Percentiles rank a stretch among this genome's conserved stretches.
These are phyloP conservation scores for Rhinogobio ventralis DNA, from an alignment of 2,797 vertebrate genomes.

Conservation along the genomic window DNA sequence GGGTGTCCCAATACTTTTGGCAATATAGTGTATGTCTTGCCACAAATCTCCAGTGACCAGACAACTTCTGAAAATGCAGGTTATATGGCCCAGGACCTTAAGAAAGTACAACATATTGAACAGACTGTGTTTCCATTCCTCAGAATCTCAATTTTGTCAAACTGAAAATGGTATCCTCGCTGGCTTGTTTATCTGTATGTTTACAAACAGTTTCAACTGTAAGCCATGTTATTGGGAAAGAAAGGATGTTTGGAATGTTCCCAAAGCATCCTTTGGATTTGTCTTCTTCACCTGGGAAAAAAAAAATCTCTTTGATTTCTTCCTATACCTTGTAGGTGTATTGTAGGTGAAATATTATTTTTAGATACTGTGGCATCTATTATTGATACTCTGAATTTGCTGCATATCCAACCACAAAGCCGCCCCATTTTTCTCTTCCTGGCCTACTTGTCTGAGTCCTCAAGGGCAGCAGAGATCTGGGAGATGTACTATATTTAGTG, in stretches of 20 bases:
- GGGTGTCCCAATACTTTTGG: no score
- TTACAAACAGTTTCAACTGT: background rate
- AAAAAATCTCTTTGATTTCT: conserved; percentile 5
- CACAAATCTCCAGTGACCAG: background rate
- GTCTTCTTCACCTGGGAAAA: background rate
- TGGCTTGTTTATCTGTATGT: background rate
- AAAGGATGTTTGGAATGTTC: background rate
- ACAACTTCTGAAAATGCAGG: background rate
- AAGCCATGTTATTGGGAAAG: background rate
- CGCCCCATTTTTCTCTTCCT: conserved; percentile 65
- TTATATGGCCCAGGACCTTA: background rate
- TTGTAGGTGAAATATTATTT: conserved; percentile 62
- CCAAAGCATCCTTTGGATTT: conserved; percentile 23
- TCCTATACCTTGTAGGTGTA: conserved; percentile 35
- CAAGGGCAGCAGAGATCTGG: conserved; percentile 62
- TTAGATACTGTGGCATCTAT: conserved; percentile 63
- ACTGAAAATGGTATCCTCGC: background rate
- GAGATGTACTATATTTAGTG: conserved; percentile 65
- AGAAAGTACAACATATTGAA: background rate
- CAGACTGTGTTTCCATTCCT: background rate
- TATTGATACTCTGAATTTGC: conserved; percentile 64
- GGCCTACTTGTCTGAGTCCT: conserved; percentile 67
- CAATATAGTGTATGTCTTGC: background rate
- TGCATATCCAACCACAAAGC: conserved; percentile 46
- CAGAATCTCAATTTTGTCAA: background rate